These are phyloP conservation scores for Drosophila eohydei DNA, from an alignment of 2,888 invertebrate species.

Conservation along the genomic window DNA sequence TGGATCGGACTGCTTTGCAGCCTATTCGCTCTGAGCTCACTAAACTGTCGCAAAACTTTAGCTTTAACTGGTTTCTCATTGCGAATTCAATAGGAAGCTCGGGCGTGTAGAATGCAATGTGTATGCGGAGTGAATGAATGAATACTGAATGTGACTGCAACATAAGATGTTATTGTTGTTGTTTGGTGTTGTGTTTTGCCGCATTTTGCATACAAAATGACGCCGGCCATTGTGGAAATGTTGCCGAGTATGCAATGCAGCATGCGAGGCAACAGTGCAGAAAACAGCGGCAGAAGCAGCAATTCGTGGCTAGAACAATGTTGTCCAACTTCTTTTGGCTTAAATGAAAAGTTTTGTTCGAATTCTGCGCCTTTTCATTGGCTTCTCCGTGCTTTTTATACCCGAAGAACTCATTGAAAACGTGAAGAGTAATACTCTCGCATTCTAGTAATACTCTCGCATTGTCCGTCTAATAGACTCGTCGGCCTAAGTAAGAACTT, in stretches of 20 bases:
- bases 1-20: neutral
- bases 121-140: slow-evolving; percentile 58
- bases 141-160: slow-evolving; percentile 41
- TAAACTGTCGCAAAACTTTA: neutral
- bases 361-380: slow-evolving; percentile 37
- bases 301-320: slow-evolving; percentile 35
- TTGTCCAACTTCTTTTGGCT: slow-evolving; percentile 51
- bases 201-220: slow-evolving; percentile 75
- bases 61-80: slow-evolving; percentile 3
- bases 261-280: slow-evolving; percentile 32
- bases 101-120: slow-evolving; percentile 43
- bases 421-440: too few species aligned
- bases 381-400: neutral
- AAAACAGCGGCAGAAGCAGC: slow-evolving; percentile 37
- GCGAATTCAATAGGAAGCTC: slow-evolving; percentile 15
- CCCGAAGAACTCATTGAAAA: neutral
- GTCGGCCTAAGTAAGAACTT: too few species aligned
- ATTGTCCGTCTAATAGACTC: too few species aligned
- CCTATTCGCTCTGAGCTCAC: neutral
- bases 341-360: slow-evolving; percentile 60
- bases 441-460: too few species aligned
- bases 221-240: slow-evolving; percentile 40
- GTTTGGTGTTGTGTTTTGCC: slow-evolving; percentile 47
- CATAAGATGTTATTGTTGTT: slow-evolving; percentile 39
- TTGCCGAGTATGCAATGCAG: slow-evolving; percentile 37